Base-by-base conservation (phyloP, 2,797 vertebrate genomes). In the Ibycter americanus region DNA sequence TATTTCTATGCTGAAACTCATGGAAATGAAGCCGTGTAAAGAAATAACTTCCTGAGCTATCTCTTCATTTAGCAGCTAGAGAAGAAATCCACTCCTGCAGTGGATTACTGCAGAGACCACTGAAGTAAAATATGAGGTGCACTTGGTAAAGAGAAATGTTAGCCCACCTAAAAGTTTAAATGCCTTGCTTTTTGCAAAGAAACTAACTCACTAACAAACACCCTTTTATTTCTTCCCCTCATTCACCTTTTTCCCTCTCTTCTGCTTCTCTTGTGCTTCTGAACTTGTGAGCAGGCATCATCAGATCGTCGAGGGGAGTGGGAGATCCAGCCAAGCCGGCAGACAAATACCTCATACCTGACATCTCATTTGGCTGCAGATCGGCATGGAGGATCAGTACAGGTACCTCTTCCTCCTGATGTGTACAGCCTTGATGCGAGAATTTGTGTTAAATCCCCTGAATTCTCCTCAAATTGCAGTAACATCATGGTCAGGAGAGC, bases 331-430 rank as follows among this genome's bases (percentile, higher is more conserved):
- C 99, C 99, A 56, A 99, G 99, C 98, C 99, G 99, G 93, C 99
- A 99, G 98, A 98, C 99, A 97, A 99, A 99, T 98, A 99, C 99
- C 98, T 99, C 99, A 72, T 99, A 99, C 98, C 97, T 99, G 98
- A 99, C 99, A 97, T 99, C 99, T 98, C 99, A 99, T 97, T 98
- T 99, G 98, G 99, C 99, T 96, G 98, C 99, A 93, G 99, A 99
- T 97, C 99, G 99, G 98, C 99, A 99, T 93, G 99, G 99, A 98
- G 99, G 99, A 98, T 99, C 99, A 97, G 99, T 99, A 89, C 99
- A 99, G 99, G 99, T 99, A 98, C 90, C 90, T 95, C 58, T 40
- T 84, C 65, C 59, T 80, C 58, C 34, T 71, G 27, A 20, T n/a
- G 21, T 25, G 54, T 44, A 70, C 44, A 74, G 38, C 87, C 88